Evolutionary conservation across 2,888 invertebrate species (phyloP), one percentile per base, ranked within the genome.

Genomic region (Monochamus alternatus): DNA sequence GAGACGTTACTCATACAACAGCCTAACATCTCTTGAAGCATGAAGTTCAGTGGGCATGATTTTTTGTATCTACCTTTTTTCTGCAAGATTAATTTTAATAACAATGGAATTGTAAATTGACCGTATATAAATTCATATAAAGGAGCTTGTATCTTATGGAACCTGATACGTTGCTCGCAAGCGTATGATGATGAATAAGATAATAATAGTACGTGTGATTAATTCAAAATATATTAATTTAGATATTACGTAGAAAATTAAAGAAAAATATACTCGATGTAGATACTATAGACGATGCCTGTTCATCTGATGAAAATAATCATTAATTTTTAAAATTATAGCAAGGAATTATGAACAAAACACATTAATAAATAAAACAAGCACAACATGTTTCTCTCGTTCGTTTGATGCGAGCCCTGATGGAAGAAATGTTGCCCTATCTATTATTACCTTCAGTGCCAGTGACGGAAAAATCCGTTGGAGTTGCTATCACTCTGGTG

Each of bases 161-260:
- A 47, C 47, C 47, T 47, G 47, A 47, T 47, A 47, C 47, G 12
- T 58, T 58, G 58, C 58, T 30, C 30, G 58, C 58, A 47, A 12
- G 10, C 3, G 47, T 47, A 12, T 47, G 47, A 47, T 47, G 47
- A 3, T 44, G 2, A 44, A 44, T 44, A 44, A 9, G 7, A 55
- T 12, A 10, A 55, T 55, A 55, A 55, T 22, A 58, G 8, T 30
- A 22, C 58, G 3, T 52, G 30, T 30, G 14, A 14, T 58, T 58
- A 58, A 58, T 14, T 22, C 9, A 22, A 22, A 58, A 58, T 58
- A 58, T 58, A 22, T n/a, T 64, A 64, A 30, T 44, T 62, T 62
- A 52, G 12, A 10, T 52, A 8, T 52, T 38, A 7, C 38, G 0
- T 7, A 0, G 7, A 38, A 2, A 32, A 32, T 60, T 30, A 10